Evolutionary conservation across 2,888 invertebrate species (phyloP), one percentile per base, ranked within the genome.

Genomic region (Germaria angustata): DNA sequence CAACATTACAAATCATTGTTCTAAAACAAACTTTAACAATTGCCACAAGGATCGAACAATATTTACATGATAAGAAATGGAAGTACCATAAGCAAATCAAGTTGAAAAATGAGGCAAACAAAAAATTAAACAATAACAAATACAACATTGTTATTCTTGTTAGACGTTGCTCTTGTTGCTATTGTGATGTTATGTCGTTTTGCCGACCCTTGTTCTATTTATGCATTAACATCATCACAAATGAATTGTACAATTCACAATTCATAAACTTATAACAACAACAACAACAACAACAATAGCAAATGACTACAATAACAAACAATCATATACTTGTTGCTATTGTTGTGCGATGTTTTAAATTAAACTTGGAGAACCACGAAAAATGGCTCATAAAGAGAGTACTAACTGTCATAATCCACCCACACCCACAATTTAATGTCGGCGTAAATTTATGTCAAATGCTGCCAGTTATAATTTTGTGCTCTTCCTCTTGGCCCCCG

Each of bases 401-500:
- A 79, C 53, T 72, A 59, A 69, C 80, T 85, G 85, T 85, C 85
- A 85, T 85, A 85, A 84, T 84, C 85, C 84, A 84, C 85, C 85
- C 84, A 85, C 85, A 83, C 78, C 79, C 80, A 81, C 69, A 79
- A 69, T 82, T 82, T 82, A 82, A 82, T 79, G 82, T 82, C 82
- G 82, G 79, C 82, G 82, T 82, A 82, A 82, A 82, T 82, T 82
- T 82, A 82, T 82, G 82, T 82, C 82, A 82, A 82, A 82, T 71
- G 79, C 81, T 63, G 75, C 68, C 69, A 69, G 75, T 69, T 75
- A 63, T 75, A 49, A 55, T 75, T 66, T 72, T 51, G 9, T 55
- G 20, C 51, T 13, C n/a, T 51, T 17, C 24, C 13, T 15, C 13
- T 20, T 11, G 8, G 22, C 4, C 11, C 5, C 13, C n/a, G n/a